Evolutionary conservation across 2,888 invertebrate genomes (phyloP), one percentile per base, ranked within the genome.

Genomic region (Alviniconcha strummeri): DNA sequence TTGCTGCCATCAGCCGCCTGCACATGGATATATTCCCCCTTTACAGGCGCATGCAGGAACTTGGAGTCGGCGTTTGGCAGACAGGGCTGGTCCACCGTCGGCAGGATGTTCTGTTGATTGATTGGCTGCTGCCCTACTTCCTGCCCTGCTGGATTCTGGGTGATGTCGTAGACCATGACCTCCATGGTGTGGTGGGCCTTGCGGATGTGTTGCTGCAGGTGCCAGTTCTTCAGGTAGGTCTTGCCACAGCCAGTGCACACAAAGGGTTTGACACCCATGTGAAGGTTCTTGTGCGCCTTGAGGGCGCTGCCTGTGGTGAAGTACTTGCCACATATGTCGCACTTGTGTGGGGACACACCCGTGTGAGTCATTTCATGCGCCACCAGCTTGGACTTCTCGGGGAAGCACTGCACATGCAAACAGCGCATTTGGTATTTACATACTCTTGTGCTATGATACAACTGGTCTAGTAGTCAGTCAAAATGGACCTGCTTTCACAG

Each of bases 251-350:
- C 71, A 54, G 69, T 15, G 56, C 86, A 86, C 55, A 54, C 52
- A 57, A 76, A 77, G 19, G 82, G 82, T 36, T 77, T 82, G 77
- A 77, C 55, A 11, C 82, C 82, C 9, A 80, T 78, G 77, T 86
- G 84, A 8, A 86, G 74, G 36, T 83, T 83, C 36, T 76, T 80
- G 78, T 85, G 85, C 5, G 85, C 77, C 55, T 71, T 17, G 15
- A 85, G 86, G 15, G 85, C 85, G 72, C 84, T 83, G 56, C 84
- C 84, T 36, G 85, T 85, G 17, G 85, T 81, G 71, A 86, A 86
- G 19, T 83, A 85, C 72, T 86, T 86, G 60, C 72, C 77, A 57
- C 86, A 86, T 8, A 81, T 74, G 4, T 82, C 83, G 64, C 86
- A 86, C 71, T 85, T 85, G 74, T 86, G 85, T 6, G 82, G 82